A percentile compares a stretch with the other conserved stretches of the same genome.
Evolutionary conservation across 2,113 vertebrate species (phyloP).

Genomic region (Symphodus melops): DNA sequence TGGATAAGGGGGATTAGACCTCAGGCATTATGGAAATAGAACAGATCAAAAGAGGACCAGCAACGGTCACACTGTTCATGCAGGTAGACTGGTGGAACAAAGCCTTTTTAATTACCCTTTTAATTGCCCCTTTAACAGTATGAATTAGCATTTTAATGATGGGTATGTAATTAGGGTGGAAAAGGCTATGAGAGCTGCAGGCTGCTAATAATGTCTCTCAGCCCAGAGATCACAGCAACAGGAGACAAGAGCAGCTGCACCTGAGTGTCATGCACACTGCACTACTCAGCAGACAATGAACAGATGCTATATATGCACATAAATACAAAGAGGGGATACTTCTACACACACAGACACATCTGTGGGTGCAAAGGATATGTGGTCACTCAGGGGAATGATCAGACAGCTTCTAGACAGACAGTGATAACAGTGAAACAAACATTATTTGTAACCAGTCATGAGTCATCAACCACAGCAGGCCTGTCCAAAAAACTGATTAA

Average conservation of each 20-base stretch:
- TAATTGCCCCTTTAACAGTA: conserved; percentile 82
- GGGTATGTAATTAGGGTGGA: conserved; percentile 80
- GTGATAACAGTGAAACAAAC: conserved; percentile 9
- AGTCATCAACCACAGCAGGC: background rate
- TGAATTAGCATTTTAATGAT: conserved; percentile 85
- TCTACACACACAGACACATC: background rate
- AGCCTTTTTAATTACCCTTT: conserved; percentile 83
- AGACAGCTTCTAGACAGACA: conserved; percentile 27
- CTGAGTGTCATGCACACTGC: conserved; percentile 61
- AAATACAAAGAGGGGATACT: conserved; percentile 10
- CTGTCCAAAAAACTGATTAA: conserved; percentile 27
- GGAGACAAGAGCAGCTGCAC: conserved; percentile 75
- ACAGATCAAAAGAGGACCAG: conserved; percentile 70
- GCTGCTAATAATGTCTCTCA: conserved; percentile 76
- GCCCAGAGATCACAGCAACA: conserved; percentile 78
- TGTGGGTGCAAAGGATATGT: conserved; percentile 16
- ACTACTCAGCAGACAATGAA: conserved; percentile 47
- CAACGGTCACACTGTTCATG: conserved; percentile 65
- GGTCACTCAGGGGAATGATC: conserved; percentile 25
- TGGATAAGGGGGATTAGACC: conserved; percentile 68
- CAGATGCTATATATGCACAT: conserved; percentile 60
- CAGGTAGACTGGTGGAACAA: conserved; percentile 80
- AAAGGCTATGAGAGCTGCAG: conserved; percentile 75
- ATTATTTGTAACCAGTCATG: conserved; percentile 15
- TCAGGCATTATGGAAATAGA: conserved; percentile 62